A percentile compares a stretch with the other conserved stretches of the same genome.
phyloP scores from a whole-genome alignment of 2,888 invertebrate genomes.

The Aleiodes testaceus region DNA sequence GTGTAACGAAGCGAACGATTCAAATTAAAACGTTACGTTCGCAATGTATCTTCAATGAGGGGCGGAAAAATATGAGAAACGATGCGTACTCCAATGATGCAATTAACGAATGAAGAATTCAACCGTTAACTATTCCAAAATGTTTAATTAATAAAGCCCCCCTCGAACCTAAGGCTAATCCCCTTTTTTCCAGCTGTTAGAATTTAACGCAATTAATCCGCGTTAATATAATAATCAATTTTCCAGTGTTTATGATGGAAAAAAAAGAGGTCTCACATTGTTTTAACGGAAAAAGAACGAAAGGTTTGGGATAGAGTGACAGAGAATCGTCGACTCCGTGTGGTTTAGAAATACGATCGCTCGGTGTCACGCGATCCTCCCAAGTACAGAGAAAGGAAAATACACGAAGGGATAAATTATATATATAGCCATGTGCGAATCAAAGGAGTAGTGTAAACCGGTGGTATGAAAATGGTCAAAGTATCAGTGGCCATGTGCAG shows the following conservation, averaged over 20 bases:
- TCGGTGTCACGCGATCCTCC: constrained; percentile 55
- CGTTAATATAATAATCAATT: not conserved
- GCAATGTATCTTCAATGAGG: constrained; percentile 4
- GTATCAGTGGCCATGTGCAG: constrained; percentile 24
- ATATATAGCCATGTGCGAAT: constrained; percentile 35
- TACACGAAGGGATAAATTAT: constrained; percentile 19
- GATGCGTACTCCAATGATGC: constrained; percentile 42
- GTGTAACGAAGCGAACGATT: constrained; percentile 5
- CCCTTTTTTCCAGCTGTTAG: constrained; percentile 25
- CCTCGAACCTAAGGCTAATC: constrained; percentile 37
- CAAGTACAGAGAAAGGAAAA: constrained; percentile 8
- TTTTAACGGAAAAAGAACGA: no score
- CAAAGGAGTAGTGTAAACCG: constrained; percentile 36
- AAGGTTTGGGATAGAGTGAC: constrained; percentile 48
- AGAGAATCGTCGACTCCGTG: constrained; percentile 54
- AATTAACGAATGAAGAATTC: constrained; percentile 38
- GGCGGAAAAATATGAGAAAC: constrained; percentile 15
- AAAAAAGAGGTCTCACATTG: no score
- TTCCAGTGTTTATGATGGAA: no score
- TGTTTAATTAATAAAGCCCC: constrained; percentile 41
- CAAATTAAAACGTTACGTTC: constrained; percentile 39
- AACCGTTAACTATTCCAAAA: constrained; percentile 34
- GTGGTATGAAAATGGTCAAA: constrained; percentile 19
- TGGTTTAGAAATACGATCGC: constrained; percentile 56
- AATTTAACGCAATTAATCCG: constrained; percentile 4